A percentile compares a stretch with the other conserved stretches of the same genome.
phyloP scores from a whole-genome alignment of 2,888 invertebrate species.

The Tetramorium bicarinatum region DNA sequence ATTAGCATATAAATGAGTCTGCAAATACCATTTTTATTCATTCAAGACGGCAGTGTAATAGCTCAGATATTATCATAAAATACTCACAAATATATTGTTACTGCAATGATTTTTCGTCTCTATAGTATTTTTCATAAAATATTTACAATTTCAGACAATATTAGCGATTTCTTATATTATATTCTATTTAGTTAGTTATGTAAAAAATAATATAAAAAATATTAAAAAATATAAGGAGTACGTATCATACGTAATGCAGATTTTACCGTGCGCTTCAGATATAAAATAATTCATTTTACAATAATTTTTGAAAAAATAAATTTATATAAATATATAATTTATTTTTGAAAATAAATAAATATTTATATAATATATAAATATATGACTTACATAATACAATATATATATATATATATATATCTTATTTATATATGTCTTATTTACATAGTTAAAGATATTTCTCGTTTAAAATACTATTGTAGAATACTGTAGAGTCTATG shows the following conservation, averaged over 20 bases:
- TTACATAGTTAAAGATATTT: neutral
- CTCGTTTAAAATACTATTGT: neutral
- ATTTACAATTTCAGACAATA: neutral
- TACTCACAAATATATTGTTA: neutral
- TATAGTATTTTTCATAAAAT: neutral
- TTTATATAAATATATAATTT: neutral
- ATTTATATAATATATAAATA: neutral
- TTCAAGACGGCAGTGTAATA: neutral
- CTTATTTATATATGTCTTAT: too few species aligned
- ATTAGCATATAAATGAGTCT: slow-evolving; percentile 39
- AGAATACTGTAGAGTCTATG: neutral
- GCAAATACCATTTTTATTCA: slow-evolving; percentile 24
- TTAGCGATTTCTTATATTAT: neutral
- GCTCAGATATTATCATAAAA: neutral
- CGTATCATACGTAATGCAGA: neutral
- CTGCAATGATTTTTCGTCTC: neutral
- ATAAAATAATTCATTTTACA: neutral
- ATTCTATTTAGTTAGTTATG: neutral
- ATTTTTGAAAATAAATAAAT: too few species aligned
- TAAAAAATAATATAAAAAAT: neutral
- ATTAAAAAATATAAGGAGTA: neutral
- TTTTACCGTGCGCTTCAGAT: neutral
- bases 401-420: too few species aligned
- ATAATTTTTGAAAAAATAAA: neutral
- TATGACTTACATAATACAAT: neutral